Evolutionary conservation across 2,113 vertebrate genomes (phyloP), one percentile per base, ranked within the genome.

Genomic region (Girardinichthys multiradiatus): DNA sequence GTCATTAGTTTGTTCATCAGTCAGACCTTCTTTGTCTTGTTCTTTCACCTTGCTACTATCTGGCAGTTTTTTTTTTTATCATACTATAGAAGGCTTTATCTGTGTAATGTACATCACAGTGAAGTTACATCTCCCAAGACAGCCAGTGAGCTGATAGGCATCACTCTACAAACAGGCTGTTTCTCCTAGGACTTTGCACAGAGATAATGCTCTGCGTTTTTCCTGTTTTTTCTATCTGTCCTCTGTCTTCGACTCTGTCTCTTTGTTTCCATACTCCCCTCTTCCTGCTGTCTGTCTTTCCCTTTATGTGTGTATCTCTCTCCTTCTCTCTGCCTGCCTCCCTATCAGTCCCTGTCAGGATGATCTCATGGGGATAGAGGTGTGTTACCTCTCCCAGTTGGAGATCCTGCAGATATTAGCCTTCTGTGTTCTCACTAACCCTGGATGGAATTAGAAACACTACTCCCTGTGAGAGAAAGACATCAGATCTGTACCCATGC

Each of bases 151-250:
- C 91, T 87, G 92, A 93, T 93, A 84, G 86, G 77, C 90, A 93
- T 93, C 92, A 87, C 89, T 90, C 86, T 88, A 85, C 90, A 92
- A 92, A 92, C 87, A 92, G 81, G 66, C 86, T 86, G 84, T 74
- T 90, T 74, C 88, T 91, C 89, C 84, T 69, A 82, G 85, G 87
- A 89, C 89, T 77, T 77, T 78, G 81, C 83, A 76, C 79, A 70
- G 51, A 87, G 86, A 86, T 91, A 89, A 88, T 89, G 80, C 63
- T 74, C 78, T 65, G 69, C 74, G 74, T 85, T 81, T 64, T 72
- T 75, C 39, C 74, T 82, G 67, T 68, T 64, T 37, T 48, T 79
- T 81, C 74, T 74, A 66, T 77, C 64, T 77, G 69, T 73, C 68
- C 48, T 72, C 81, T 70, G 57, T 82, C 80, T 84, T 70, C 85